phyloP scores from a whole-genome alignment of 1,140 invertebrate genomes.

The Drosophila arawakana region DNA sequence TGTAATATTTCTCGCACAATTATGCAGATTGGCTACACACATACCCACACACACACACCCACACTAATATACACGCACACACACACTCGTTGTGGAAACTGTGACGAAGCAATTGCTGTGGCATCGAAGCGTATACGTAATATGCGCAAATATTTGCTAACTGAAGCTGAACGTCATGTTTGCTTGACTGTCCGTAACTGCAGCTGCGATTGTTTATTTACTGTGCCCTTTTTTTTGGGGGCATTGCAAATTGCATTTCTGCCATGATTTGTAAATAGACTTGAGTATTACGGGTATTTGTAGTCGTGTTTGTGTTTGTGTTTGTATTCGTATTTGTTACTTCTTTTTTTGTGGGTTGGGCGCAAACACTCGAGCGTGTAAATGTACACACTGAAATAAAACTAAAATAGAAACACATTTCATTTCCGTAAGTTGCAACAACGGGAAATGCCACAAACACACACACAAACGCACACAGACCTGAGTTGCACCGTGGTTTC shows the following conservation, averaged over 20 bases:
- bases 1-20: slow-evolving; percentile 66
- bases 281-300: slow-evolving; percentile 48
- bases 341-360: slow-evolving; percentile 47
- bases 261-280: slow-evolving; percentile 76
- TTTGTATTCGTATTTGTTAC: slow-evolving; percentile 30
- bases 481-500: slow-evolving; percentile 30
- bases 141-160: slow-evolving; percentile 70
- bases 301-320: slow-evolving; percentile 30
- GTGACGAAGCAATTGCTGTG: slow-evolving; percentile 29
- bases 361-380: slow-evolving; percentile 73
- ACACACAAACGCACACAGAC: slow-evolving; percentile 12
- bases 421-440: slow-evolving; percentile 77
- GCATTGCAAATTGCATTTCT: slow-evolving; percentile 71
- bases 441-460: slow-evolving; percentile 55
- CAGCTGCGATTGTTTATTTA: slow-evolving; percentile 46
- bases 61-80: background rate
- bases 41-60: background rate
- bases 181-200: slow-evolving; percentile 40
- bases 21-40: slow-evolving; percentile 68
- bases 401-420: slow-evolving; percentile 82
- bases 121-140: slow-evolving; percentile 47
- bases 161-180: slow-evolving; percentile 54
- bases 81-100: background rate
- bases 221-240: slow-evolving; percentile 33
- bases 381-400: slow-evolving; percentile 64